Base-by-base conservation (phyloP, 2,888 invertebrate genomes). In the Rosalia funebris region DNA sequence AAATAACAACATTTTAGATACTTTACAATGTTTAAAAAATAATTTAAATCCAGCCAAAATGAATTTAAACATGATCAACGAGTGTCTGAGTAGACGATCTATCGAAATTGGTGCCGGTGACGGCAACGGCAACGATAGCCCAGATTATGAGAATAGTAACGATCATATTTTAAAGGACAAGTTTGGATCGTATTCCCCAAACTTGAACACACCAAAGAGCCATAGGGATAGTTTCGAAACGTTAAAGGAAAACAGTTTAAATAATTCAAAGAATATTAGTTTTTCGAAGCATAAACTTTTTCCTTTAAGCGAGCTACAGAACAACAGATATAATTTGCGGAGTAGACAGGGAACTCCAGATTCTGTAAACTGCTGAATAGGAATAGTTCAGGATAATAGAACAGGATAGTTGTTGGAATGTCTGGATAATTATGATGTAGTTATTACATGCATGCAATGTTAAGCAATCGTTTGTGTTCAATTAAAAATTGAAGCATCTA, bases 1-100 rank as follows among this genome's bases (percentile, higher is more conserved):
- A 68, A 80, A 81, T 65, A 45, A 52, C 7, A 60, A 63, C 14
- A 75, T 77, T 55, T 63, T 76, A 42, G 48, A 62, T n/a, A 59
- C 63, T 14, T 53, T 74, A 19, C 39, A 63, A 25, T 64, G 61
- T n/a, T 31, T 55, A 42, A 63, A 57, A 20, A 60, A 57, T 36
- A 42, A 52, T 53, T 55, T 54, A 32, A 62, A 52, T 19, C 57
- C 44, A 10, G 15, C 41, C n/a, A 59, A 57, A n/a, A 19, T 32
- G 4, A 57, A 68, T 55, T 46, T 64, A 12, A 57, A 60, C 45
- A 44, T 58, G 19, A 36, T 57, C 14, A 63, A 63, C 48, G 67
- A 69, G 53, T 39, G 39, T 42, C 19, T 19, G 17, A 34, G 10
- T 32, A 50, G 25, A 14, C 36, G 36, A 19, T 47, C 20, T 7